Conservation (phyloP, 2,113 vertebrate genomes). For the Sapayoa aenigma region DNA sequence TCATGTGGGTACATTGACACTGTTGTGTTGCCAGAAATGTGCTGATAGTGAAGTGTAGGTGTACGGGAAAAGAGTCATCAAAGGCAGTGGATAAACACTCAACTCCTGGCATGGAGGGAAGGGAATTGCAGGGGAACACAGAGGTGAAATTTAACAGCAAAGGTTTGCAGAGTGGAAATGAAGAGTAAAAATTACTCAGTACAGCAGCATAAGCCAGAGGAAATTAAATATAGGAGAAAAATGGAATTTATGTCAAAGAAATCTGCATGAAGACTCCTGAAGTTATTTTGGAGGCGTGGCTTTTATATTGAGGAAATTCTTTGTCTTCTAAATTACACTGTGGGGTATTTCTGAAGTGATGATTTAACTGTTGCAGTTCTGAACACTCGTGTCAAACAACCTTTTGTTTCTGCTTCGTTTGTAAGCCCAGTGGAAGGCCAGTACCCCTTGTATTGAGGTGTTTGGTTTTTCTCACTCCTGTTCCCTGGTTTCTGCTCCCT, state of each 20-base stretch:
- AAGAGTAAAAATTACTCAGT: background rate
- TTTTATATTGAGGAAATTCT: background rate
- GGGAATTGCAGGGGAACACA: background rate
- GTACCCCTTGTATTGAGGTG: background rate
- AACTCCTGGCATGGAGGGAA: background rate
- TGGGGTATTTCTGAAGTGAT: background rate
- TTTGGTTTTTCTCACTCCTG: background rate
- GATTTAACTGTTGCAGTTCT: background rate
- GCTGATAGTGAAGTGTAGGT: background rate
- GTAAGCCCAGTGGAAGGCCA: background rate
- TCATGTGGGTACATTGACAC: fast-evolving
- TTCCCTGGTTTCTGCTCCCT: background rate
- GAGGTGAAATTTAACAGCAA: background rate
- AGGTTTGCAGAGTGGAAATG: background rate
- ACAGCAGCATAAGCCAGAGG: background rate
- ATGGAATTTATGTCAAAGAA: background rate
- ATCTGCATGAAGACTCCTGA: background rate
- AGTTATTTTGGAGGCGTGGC: background rate
- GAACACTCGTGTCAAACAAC: background rate
- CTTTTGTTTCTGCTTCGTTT: background rate
- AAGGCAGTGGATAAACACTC: background rate
- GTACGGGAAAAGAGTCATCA: background rate
- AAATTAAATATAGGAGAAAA: background rate
- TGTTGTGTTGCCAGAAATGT: background rate
- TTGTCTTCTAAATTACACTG: background rate